Percentiles rank a stretch among this genome's conserved stretches.
Evolutionary conservation across 53 echinoderm and acorn worm genomes (phyloP).

Genomic region (Paracentrotus lividus): DNA sequence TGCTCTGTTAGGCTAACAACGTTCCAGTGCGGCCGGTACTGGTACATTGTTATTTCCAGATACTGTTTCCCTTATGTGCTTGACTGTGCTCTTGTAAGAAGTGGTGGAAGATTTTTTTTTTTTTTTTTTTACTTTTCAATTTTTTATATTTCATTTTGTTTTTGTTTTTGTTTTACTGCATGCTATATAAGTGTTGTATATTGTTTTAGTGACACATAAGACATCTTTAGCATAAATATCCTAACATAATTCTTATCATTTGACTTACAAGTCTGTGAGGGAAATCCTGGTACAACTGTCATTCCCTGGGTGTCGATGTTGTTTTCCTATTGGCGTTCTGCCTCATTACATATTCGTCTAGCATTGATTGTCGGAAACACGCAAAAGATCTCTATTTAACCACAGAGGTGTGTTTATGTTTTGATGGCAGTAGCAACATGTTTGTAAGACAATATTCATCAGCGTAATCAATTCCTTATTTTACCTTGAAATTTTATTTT

Average conservation of each 20-base stretch:
- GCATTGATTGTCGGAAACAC: background rate
- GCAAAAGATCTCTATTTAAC: background rate
- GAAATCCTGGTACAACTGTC: background rate
- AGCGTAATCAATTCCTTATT: background rate
- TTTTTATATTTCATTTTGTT: too few species aligned
- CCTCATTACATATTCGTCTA: background rate
- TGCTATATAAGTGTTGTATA: background rate
- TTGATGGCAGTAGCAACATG: conserved; percentile 8
- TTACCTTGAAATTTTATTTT: background rate
- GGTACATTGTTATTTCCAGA: too few species aligned
- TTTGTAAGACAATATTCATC: background rate
- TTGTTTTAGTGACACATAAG: background rate
- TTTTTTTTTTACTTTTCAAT: too few species aligned
- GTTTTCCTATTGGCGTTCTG: background rate
- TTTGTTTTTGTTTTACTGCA: too few species aligned
- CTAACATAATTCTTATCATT: background rate
- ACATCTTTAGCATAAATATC: background rate
- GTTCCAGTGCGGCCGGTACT: too few species aligned
- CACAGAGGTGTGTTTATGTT: background rate
- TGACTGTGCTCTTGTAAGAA: too few species aligned
- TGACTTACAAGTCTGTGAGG: background rate
- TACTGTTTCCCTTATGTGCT: too few species aligned
- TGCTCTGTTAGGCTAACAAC: too few species aligned
- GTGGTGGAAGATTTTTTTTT: too few species aligned
- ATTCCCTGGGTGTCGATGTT: background rate